Conservation (phyloP, 1,140 invertebrate species). For the Drosophila prosaltans region DNA sequence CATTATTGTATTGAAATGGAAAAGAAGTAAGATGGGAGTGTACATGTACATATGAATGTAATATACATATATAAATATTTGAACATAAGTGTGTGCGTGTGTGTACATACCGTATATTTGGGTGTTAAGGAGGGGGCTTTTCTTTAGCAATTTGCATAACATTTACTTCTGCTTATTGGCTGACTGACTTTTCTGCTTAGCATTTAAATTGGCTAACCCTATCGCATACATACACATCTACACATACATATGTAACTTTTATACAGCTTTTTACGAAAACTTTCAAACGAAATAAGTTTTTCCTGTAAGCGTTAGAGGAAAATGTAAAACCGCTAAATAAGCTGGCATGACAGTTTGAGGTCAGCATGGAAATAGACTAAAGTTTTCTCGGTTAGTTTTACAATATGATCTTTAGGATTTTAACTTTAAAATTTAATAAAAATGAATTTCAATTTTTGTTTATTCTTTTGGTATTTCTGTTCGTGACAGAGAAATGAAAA, state of each 20-base stretch:
- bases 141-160: conserved; percentile 55
- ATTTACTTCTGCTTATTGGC: conserved; percentile 49
- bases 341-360: not conserved
- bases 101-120: not conserved
- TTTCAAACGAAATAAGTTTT: conserved; percentile 16
- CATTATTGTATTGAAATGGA: not conserved
- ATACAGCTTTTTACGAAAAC: conserved; percentile 5
- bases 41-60: not conserved
- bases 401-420: too few species aligned
- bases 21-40: not conserved
- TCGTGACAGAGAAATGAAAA: not conserved
- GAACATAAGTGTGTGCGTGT: not conserved
- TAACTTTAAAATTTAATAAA: not conserved
- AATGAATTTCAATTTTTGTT: not conserved
- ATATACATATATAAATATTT: too few species aligned
- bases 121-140: not conserved
- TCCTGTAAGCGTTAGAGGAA: too few species aligned
- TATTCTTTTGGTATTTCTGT: not conserved
- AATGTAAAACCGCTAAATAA: conserved; percentile 2
- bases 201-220: conserved; percentile 51
- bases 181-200: conserved; percentile 34
- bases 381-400: not conserved
- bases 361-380: not conserved
- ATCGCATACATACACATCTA: conserved; percentile 13
- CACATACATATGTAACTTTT: conserved; percentile 7